phyloP scores from a whole-genome alignment of 2,888 invertebrate species.

The Tenodera sinensis region DNA sequence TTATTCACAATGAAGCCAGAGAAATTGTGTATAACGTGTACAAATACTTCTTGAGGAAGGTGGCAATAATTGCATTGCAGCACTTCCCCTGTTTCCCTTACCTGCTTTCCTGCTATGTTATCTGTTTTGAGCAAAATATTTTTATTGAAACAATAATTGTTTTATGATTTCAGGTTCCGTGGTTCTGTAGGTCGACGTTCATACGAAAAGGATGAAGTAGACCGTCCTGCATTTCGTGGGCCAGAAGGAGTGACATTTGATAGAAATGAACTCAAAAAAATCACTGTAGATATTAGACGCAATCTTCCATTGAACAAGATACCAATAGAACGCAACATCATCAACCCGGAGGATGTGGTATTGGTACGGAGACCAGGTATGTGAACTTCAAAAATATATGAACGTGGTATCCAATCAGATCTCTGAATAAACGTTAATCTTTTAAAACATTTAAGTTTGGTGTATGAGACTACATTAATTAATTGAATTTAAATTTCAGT shows the following conservation, averaged over 20 bases:
- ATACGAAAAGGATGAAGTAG: slow-evolving; percentile 8
- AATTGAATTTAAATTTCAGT: no score
- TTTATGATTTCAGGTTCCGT: slow-evolving; percentile 2
- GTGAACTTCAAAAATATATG: background rate
- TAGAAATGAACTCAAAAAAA: slow-evolving; percentile 30
- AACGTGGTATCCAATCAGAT: no score
- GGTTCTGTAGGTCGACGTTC: slow-evolving; percentile 3
- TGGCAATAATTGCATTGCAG: no score
- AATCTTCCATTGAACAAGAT: slow-evolving; percentile 16
- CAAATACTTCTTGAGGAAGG: no score
- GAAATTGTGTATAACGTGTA: no score
- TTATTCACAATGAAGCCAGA: no score
- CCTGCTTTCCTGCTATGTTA: no score
- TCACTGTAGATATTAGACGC: slow-evolving; percentile 28
- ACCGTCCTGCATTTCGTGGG: slow-evolving; percentile 27
- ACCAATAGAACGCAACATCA: slow-evolving; percentile 24
- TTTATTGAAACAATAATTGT: background rate
- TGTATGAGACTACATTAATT: no score
- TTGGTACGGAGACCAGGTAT: slow-evolving; percentile 32
- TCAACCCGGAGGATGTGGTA: slow-evolving; percentile 30
- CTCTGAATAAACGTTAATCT: no score
- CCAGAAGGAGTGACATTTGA: slow-evolving; percentile 29
- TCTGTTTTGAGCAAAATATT: background rate
- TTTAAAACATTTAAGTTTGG: no score
- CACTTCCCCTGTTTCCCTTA: no score